These are phyloP conservation scores for Turnix velox DNA, from an alignment of 2,113 vertebrate species.

Conservation along the genomic window DNA sequence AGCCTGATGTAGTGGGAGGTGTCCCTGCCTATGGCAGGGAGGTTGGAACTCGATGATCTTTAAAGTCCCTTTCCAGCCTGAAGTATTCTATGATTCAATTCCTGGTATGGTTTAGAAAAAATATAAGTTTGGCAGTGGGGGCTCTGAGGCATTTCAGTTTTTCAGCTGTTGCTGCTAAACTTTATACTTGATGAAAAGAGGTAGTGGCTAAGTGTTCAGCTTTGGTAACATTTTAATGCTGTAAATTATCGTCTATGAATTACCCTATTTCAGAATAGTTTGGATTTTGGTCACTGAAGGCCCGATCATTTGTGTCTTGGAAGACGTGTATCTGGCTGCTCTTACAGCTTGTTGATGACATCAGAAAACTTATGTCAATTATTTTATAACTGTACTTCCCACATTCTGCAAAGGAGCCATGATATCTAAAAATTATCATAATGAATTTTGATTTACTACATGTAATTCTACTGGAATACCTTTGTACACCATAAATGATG, in stretches of 20 bases:
- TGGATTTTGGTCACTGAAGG: not conserved
- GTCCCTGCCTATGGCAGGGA: too few species aligned
- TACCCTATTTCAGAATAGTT: not conserved
- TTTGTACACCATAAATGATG: not conserved
- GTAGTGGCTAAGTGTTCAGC: not conserved
- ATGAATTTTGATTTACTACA: not conserved
- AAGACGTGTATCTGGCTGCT: not conserved
- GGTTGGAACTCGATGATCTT: too few species aligned
- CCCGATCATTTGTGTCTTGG: not conserved
- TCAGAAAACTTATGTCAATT: rapidly evolving
- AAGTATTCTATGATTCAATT: too few species aligned
- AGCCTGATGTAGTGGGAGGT: too few species aligned
- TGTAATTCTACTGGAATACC: not conserved
- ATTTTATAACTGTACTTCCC: not conserved
- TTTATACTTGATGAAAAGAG: not conserved
- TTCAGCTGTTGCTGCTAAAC: not conserved
- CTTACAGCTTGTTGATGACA: not conserved
- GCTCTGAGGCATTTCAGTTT: not conserved
- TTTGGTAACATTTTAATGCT: not conserved
- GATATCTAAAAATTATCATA: not conserved
- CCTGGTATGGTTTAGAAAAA: not conserved
- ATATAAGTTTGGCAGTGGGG: not conserved
- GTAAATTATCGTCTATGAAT: not conserved
- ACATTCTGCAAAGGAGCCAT: not conserved
- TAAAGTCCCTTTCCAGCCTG: too few species aligned